Percentiles rank a stretch among this genome's conserved stretches.
phyloP scores from a whole-genome alignment of 2,797 vertebrate genomes.

The Catamblyrhynchus diadema region DNA sequence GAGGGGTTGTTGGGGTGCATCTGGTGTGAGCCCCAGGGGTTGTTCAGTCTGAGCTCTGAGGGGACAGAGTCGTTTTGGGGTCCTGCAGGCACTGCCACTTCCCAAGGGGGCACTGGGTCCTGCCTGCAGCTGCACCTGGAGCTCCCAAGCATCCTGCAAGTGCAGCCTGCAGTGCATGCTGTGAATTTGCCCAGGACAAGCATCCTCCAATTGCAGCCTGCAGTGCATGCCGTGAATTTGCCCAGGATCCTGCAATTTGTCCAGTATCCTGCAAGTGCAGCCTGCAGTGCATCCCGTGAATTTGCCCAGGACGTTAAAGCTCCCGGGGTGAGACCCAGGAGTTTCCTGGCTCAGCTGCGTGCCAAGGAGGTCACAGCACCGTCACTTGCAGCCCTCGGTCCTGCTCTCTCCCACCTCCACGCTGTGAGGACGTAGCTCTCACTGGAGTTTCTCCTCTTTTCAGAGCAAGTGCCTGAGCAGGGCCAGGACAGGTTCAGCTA shows the following conservation, averaged over 20 bases:
- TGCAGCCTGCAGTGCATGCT: not conserved
- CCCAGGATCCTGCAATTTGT: not conserved
- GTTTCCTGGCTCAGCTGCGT: not conserved
- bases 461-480: conserved; percentile 37
- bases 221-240: not conserved
- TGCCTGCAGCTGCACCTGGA: not conserved
- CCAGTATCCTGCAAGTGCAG: too few relatives aligned
- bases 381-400: rapidly evolving
- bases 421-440: rapidly evolving
- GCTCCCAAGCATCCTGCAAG: not conserved
- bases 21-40: not conserved
- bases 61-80: rapidly evolving
- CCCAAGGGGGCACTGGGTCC: rapidly evolving
- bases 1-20: rapidly evolving
- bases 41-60: rapidly evolving
- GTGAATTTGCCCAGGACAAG: rapidly evolving
- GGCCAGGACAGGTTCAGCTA: conserved; percentile 58
- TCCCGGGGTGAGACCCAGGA: not conserved
- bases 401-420: not conserved
- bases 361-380: not conserved
- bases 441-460: not conserved
- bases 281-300: not conserved
- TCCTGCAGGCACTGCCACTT: not conserved
- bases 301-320: rapidly evolving
- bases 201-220: too few relatives aligned